Evolutionary conservation across 1,140 invertebrate species (phyloP).

Genomic region (Neotoxoptera formosana): DNA sequence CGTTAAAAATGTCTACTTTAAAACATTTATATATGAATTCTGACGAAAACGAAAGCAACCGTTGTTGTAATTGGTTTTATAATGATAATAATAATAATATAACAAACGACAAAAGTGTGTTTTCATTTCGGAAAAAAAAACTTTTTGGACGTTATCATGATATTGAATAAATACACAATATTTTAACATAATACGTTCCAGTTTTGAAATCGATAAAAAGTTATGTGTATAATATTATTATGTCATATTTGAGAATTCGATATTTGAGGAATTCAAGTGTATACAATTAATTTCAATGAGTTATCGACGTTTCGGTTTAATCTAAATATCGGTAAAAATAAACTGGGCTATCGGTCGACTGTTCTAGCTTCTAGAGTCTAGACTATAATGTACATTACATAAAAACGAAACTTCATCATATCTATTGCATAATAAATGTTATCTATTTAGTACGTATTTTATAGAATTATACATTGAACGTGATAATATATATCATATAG

Average conservation of each 20-base stretch:
- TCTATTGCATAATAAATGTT: too few relatives aligned
- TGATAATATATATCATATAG: too few relatives aligned
- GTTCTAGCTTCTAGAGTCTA: too few relatives aligned
- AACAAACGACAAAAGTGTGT: background rate
- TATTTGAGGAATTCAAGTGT: background rate
- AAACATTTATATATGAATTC: background rate
- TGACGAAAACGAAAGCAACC: background rate
- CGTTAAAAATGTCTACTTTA: conserved; percentile 3
- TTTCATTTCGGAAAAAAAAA: background rate
- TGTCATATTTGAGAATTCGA: too few relatives aligned
- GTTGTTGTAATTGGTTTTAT: background rate
- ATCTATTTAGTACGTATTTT: background rate
- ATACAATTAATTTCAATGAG: background rate
- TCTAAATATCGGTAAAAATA: too few relatives aligned
- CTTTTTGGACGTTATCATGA: background rate
- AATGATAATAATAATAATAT: too few relatives aligned
- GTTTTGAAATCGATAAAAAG: background rate
- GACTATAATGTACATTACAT: background rate
- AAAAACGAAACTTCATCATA: background rate
- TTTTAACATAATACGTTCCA: background rate
- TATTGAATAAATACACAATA: background rate
- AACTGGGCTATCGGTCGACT: too few relatives aligned
- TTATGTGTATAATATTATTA: background rate
- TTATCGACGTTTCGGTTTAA: background rate
- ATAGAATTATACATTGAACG: too few relatives aligned